Evolutionary conservation across 2,797 vertebrate species (phyloP).

Genomic region (Gorsachius magnificus): DNA sequence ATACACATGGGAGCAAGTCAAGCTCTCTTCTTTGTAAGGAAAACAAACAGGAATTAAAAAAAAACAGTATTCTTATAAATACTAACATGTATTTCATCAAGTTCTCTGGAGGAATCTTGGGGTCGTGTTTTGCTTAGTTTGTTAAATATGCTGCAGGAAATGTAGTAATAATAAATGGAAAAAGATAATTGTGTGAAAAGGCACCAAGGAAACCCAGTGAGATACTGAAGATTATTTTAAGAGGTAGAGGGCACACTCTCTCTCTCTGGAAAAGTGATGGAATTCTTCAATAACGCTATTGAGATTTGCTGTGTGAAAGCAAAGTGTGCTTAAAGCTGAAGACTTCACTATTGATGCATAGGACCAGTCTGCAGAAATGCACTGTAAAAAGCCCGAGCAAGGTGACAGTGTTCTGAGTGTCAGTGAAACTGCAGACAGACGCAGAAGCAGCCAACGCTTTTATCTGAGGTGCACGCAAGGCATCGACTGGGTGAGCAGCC

Average conservation of each 20-base stretch:
- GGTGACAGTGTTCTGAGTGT: not conserved
- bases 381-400: not conserved
- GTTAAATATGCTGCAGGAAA: not conserved
- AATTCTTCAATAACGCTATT: not conserved
- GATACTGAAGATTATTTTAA: not conserved
- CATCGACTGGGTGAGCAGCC: not conserved
- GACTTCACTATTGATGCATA: not conserved
- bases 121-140: not conserved
- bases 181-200: not conserved
- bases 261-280: not conserved
- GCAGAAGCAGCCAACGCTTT: fast-evolving
- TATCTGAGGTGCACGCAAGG: not conserved
- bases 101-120: not conserved
- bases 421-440: not conserved
- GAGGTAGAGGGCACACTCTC: not conserved
- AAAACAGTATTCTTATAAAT: not conserved
- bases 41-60: not conserved
- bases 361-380: not conserved
- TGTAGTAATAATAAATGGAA: not conserved
- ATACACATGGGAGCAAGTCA: not conserved
- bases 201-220: not conserved
- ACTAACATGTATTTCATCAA: not conserved
- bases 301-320: not conserved
- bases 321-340: not conserved
- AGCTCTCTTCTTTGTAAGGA: not conserved